A percentile compares a stretch with the other conserved stretches of the same genome.
phyloP scores from a whole-genome alignment of 2,888 invertebrate species.

The Mythimna vitellina region DNA sequence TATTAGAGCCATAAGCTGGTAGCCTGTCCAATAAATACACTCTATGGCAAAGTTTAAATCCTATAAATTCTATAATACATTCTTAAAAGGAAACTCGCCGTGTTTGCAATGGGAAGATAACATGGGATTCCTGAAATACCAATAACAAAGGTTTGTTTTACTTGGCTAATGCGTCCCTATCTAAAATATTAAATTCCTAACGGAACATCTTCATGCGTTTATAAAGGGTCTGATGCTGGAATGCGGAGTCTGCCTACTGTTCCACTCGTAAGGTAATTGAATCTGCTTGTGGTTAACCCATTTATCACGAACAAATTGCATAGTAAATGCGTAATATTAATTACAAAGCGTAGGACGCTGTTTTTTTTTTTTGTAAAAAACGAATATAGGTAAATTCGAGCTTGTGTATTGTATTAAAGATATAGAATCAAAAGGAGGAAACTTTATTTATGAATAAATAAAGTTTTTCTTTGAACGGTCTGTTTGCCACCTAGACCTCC shows the following conservation, averaged over 20 bases:
- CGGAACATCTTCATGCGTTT: conserved; percentile 27
- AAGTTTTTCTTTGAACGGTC: too few relatives aligned
- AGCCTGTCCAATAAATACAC: conserved; percentile 39
- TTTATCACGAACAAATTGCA: conserved; percentile 55
- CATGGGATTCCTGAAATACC: conserved; percentile 32
- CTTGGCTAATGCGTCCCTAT: conserved; percentile 20
- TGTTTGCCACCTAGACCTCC: too few relatives aligned
- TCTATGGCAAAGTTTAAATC: conserved; percentile 32
- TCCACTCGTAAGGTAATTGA: conserved; percentile 51
- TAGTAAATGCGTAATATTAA: conserved; percentile 37
- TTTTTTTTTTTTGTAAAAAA: neutral
- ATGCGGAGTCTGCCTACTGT: conserved; percentile 54
- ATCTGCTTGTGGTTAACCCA: conserved; percentile 52
- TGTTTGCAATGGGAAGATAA: conserved; percentile 17
- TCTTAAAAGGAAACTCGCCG: conserved; percentile 39
- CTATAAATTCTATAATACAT: conserved; percentile 26
- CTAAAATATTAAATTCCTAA: conserved; percentile 56
- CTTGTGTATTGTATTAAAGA: neutral
- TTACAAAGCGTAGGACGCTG: conserved; percentile 9
- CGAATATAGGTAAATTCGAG: neutral
- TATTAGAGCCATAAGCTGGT: conserved; percentile 9
- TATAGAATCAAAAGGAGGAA: neutral
- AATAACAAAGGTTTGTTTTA: conserved; percentile 23
- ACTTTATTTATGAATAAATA: too few relatives aligned
- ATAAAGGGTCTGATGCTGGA: conserved; percentile 44